Percentiles rank a stretch among this genome's conserved stretches.
Evolutionary conservation across 2,888 invertebrate species (phyloP).

Genomic region (Cheilosia pagana): DNA sequence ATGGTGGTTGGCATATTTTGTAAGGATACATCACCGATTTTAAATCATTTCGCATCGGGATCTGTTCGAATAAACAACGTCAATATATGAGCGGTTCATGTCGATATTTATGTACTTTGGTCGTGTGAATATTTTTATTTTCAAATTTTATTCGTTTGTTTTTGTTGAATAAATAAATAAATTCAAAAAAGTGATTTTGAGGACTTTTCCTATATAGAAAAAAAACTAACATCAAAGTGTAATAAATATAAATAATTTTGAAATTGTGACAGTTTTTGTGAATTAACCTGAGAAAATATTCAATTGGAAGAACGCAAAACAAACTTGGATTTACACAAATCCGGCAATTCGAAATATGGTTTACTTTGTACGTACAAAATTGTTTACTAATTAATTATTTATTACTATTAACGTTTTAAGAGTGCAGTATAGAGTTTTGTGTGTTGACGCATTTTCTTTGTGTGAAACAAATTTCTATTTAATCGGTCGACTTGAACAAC

Average conservation of each 20-base stretch:
- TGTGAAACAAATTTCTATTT: no score
- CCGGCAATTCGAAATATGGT: constrained; percentile 79
- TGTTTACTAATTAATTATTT: no score
- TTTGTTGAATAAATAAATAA: neutral
- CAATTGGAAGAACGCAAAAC: constrained; percentile 5
- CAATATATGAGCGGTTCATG: constrained; percentile 27
- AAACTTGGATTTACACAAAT: constrained; percentile 61
- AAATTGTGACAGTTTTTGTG: constrained; percentile 7
- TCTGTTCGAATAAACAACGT: constrained; percentile 79
- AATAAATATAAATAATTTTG: neutral
- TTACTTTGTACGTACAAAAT: constrained; percentile 81
- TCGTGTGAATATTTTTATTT: neutral
- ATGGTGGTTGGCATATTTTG: constrained; percentile 79
- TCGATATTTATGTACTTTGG: constrained; percentile 32
- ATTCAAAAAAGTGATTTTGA: constrained; percentile 15
- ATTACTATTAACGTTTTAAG: no score
- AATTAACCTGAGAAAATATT: neutral
- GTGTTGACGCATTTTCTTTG: no score
- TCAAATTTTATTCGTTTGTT: neutral
- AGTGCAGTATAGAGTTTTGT: no score
- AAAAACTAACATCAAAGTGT: constrained; percentile 4
- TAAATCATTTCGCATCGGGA: constrained; percentile 81
- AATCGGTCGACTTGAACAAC: no score
- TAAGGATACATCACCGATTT: constrained; percentile 79
- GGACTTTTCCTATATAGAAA: neutral